Percentiles rank a stretch among this genome's conserved stretches.
Evolutionary conservation across 2,113 vertebrate genomes (phyloP).

Genomic region (Lichenostomus cassidix): DNA sequence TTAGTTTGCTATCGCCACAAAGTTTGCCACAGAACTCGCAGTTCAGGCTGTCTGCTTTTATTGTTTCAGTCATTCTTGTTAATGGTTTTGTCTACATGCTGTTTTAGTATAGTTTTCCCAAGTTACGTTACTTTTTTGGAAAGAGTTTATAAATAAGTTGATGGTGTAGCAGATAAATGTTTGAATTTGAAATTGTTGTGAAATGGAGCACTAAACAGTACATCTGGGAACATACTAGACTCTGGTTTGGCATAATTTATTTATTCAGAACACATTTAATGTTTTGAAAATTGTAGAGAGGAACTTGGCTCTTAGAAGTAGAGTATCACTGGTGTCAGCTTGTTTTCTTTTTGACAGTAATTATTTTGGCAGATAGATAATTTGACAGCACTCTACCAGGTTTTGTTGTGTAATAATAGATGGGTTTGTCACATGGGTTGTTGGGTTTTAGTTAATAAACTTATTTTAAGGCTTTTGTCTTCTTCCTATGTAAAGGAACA

Average conservation of each 20-base stretch:
- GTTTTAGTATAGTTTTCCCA: not conserved
- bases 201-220: not conserved
- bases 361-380: not conserved
- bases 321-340: accelerated
- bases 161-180: not conserved
- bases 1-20: not conserved
- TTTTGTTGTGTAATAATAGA: not conserved
- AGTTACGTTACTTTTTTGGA: not conserved
- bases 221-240: not conserved
- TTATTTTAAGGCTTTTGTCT: not conserved
- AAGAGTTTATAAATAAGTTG: not conserved
- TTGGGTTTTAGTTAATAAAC: not conserved
- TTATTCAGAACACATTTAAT: not conserved
- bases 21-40: not conserved
- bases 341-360: not conserved
- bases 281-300: not conserved
- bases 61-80: not conserved
- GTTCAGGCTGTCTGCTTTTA: not conserved
- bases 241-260: not conserved
- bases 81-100: not conserved
- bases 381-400: not conserved
- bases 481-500: not conserved
- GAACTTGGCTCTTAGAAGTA: not conserved
- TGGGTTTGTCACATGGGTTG: not conserved
- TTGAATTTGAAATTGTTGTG: not conserved